Percentiles rank a stretch among this genome's conserved stretches.
phyloP scores from a whole-genome alignment of 2,888 invertebrate species.

The Luperina testacea region DNA sequence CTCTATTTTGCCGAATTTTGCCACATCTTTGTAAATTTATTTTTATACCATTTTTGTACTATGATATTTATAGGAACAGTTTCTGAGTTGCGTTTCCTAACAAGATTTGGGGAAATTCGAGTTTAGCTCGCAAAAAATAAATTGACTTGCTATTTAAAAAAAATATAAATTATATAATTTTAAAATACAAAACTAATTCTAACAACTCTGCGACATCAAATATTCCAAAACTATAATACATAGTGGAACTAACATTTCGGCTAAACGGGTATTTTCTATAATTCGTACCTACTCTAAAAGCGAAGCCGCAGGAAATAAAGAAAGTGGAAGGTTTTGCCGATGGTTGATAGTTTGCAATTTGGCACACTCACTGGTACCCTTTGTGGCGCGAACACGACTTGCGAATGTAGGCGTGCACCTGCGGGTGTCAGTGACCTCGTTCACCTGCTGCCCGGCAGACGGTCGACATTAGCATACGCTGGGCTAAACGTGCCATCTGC shows the following conservation, averaged over 20 bases:
- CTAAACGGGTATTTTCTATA: neutral
- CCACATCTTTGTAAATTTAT: slow-evolving; percentile 10
- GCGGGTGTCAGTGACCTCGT: slow-evolving; percentile 84
- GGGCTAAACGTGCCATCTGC: slow-evolving; percentile 67
- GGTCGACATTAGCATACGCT: slow-evolving; percentile 79
- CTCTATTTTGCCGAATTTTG: neutral
- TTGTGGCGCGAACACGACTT: slow-evolving; percentile 64
- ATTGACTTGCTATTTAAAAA: neutral
- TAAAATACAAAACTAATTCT: neutral
- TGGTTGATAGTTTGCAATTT: slow-evolving; percentile 49
- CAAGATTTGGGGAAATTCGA: neutral
- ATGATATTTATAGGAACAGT: neutral
- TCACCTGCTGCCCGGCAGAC: slow-evolving; percentile 83
- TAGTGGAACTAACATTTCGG: slow-evolving; percentile 4
- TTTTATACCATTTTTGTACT: slow-evolving; percentile 1
- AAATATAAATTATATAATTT: neutral
- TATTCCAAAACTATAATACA: neutral
- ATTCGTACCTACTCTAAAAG: slow-evolving; percentile 38
- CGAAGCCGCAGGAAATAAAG: slow-evolving; percentile 71
- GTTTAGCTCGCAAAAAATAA: neutral
- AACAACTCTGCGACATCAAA: neutral
- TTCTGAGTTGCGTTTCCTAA: neutral
- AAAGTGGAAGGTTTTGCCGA: slow-evolving; percentile 70
- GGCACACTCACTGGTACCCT: slow-evolving; percentile 52
- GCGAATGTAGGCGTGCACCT: slow-evolving; percentile 75